Conservation (phyloP, 2,113 vertebrate species). For the Mugil cephalus region DNA sequence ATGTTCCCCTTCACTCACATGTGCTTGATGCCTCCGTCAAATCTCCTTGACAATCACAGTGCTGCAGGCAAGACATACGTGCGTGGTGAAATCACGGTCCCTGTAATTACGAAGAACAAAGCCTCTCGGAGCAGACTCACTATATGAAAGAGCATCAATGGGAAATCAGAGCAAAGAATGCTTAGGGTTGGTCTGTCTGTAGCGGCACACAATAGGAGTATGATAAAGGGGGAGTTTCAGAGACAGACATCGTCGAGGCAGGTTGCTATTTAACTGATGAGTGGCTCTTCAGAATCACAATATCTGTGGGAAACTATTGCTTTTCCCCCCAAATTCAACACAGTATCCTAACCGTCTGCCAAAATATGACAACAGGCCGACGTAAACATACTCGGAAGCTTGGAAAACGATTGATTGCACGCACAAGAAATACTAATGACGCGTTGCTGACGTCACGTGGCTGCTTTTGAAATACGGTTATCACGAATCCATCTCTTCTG, state of each 20-base stretch:
- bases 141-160: conserved; percentile 68
- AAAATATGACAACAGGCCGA: conserved; percentile 63
- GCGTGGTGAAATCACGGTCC: conserved; percentile 63
- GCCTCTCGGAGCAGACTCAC: conserved; percentile 62
- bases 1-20: conserved; percentile 69
- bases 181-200: conserved; percentile 59
- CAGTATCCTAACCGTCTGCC: conserved; percentile 56
- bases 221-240: conserved; percentile 69
- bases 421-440: neutral
- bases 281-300: conserved; percentile 66
- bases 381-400: conserved; percentile 55
- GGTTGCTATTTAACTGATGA: conserved; percentile 75
- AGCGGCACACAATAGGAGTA: conserved; percentile 66
- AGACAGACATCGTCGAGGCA: conserved; percentile 67
- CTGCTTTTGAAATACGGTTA: neutral
- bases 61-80: conserved; percentile 63
- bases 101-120: conserved; percentile 81
- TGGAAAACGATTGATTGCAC: conserved; percentile 1
- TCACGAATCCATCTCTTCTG: neutral
- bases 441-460: neutral
- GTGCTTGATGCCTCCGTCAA: conserved; percentile 66
- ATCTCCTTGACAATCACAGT: conserved; percentile 65
- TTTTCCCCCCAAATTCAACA: conserved; percentile 57
- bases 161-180: conserved; percentile 66
- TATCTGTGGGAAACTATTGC: conserved; percentile 61